These are phyloP conservation scores for Mesaphorura yosii DNA, from an alignment of 1,140 invertebrate genomes.

Conservation along the genomic window DNA sequence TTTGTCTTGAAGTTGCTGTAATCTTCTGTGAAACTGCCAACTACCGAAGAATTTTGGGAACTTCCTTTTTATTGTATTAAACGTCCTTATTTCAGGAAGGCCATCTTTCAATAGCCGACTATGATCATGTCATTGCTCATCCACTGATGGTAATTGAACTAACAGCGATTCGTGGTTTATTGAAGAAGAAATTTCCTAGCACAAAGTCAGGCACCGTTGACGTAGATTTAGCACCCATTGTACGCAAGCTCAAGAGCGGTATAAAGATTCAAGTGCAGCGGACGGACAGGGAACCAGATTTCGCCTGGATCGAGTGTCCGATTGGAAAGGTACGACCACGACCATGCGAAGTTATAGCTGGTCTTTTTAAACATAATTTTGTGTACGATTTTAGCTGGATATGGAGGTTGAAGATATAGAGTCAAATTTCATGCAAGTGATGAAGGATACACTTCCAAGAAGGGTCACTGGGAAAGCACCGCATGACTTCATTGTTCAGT, in stretches of 20 bases:
- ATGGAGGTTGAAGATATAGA: constrained; percentile 57
- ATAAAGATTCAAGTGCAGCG: constrained; percentile 51
- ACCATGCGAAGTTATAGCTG: too few species aligned
- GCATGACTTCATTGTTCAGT: constrained; percentile 49
- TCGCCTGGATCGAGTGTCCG: constrained; percentile 49
- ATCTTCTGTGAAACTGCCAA: constrained; percentile 5
- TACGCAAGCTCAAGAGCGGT: constrained; percentile 51
- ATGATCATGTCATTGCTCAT: constrained; percentile 59
- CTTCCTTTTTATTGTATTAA: neutral
- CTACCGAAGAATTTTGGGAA: neutral
- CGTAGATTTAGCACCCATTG: constrained; percentile 45
- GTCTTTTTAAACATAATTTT: too few species aligned
- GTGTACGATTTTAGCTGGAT: constrained; percentile 45
- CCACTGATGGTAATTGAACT: constrained; percentile 63
- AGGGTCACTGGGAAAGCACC: constrained; percentile 49
- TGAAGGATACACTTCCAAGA: constrained; percentile 49
- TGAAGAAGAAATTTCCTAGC: constrained; percentile 63
- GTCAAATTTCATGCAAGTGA: constrained; percentile 52
- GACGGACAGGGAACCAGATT: constrained; percentile 54
- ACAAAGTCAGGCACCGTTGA: constrained; percentile 51
- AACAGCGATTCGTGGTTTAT: constrained; percentile 54
- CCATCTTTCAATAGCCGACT: too few species aligned
- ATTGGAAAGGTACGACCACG: constrained; percentile 50
- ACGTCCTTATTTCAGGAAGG: constrained; percentile 43
- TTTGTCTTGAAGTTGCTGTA: constrained; percentile 32